Evolutionary conservation across 2,888 invertebrate species (phyloP).

Genomic region (Dasypogon diadema): DNA sequence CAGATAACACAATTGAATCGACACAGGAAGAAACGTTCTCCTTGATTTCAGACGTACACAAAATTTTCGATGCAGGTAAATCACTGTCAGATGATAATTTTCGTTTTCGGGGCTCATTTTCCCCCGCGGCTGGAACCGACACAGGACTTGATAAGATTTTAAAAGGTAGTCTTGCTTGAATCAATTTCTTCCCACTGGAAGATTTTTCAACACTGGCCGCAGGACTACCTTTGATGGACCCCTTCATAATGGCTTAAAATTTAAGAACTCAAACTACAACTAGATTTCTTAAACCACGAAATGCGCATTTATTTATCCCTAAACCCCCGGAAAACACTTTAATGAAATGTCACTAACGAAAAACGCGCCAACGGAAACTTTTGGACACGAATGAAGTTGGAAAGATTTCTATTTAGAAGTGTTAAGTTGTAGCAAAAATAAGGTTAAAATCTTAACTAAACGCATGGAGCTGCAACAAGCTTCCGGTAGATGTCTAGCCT

Average conservation of each 20-base stretch:
- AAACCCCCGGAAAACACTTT: neutral
- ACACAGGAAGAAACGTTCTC: constrained; percentile 2
- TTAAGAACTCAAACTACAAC: neutral
- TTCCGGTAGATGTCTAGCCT: too few species aligned
- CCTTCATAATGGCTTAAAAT: constrained; percentile 1
- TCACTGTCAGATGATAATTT: constrained; percentile 61
- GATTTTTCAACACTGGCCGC: neutral
- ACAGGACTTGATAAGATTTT: constrained; percentile 68
- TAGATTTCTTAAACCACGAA: too few species aligned
- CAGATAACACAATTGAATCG: constrained; percentile 22
- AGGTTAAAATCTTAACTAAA: too few species aligned
- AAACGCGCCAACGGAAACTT: constrained; percentile 39
- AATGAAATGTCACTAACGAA: constrained; percentile 16
- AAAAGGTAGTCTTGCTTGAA: constrained; percentile 75
- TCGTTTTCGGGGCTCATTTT: constrained; percentile 61
- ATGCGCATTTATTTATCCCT: constrained; percentile 32
- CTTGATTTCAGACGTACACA: constrained; percentile 25
- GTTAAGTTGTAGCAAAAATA: too few species aligned
- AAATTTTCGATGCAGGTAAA: constrained; percentile 19
- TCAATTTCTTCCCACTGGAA: constrained; percentile 70
- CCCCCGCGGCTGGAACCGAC: constrained; percentile 17
- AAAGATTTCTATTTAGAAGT: too few species aligned
- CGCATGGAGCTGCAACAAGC: too few species aligned
- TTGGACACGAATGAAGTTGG: constrained; percentile 5
- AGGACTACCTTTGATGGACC: neutral